Evolutionary conservation across 2,797 vertebrate genomes (phyloP).

Genomic region (Poliocrania exsul): DNA sequence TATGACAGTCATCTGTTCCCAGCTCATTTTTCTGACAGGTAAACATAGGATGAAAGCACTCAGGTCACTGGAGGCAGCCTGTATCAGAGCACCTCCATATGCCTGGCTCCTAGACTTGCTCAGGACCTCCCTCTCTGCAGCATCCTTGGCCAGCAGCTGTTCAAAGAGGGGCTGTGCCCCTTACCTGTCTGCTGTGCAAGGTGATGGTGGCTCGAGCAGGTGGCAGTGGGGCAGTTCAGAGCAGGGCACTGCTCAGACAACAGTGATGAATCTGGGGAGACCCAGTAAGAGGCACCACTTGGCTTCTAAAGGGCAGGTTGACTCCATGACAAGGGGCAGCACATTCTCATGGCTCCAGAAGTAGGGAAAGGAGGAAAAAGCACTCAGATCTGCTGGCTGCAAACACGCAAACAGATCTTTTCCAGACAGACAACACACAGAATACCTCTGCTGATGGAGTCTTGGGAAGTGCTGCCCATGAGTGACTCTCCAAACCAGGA

Average conservation of each 20-base stretch:
- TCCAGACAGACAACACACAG: neutral
- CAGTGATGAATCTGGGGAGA: fast-evolving
- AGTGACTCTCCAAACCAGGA: neutral
- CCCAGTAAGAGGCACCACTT: neutral
- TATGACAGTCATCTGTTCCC: neutral
- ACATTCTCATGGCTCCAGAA: neutral
- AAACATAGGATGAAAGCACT: fast-evolving
- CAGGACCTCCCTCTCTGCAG: neutral
- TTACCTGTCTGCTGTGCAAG: neutral
- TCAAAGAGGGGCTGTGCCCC: neutral
- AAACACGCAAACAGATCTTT: neutral
- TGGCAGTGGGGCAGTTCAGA: neutral
- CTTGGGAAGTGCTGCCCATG: neutral
- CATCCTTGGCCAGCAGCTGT: neutral
- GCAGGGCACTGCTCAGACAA: fast-evolving
- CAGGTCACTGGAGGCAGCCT: neutral
- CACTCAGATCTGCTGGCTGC: neutral
- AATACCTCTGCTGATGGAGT: neutral
- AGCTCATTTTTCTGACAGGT: neutral
- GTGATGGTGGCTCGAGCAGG: neutral
- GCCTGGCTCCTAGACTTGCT: neutral
- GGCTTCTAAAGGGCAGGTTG: neutral
- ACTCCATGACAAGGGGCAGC: fast-evolving
- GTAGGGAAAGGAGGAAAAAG: neutral
- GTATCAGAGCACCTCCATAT: neutral